These are phyloP conservation scores for Tortrix viridana DNA, from an alignment of 2,888 invertebrate genomes.

Conservation along the genomic window DNA sequence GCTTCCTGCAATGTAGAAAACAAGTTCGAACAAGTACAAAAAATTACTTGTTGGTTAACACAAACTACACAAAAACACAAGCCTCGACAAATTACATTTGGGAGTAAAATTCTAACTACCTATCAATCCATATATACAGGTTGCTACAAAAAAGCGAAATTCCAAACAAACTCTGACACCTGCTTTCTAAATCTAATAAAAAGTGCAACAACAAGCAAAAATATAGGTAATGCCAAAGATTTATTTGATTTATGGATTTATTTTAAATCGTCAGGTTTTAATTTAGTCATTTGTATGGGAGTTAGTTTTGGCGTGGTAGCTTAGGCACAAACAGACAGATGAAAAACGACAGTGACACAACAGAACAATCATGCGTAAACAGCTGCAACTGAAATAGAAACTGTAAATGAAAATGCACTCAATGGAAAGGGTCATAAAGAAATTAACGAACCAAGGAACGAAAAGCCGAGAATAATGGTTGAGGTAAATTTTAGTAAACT, in stretches of 20 bases:
- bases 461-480: conserved; percentile 27
- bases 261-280: conserved; percentile 5
- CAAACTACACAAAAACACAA: conserved; percentile 10
- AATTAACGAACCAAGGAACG: conserved; percentile 4
- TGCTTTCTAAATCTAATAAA: conserved; percentile 4
- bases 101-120: conserved; percentile 14
- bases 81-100: conserved; percentile 2
- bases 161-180: conserved; percentile 11
- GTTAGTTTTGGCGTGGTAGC: conserved; percentile 56
- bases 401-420: not conserved
- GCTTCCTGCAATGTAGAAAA: conserved; percentile 60
- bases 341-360: conserved; percentile 43
- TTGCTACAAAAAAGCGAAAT: conserved; percentile 19
- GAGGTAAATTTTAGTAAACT: conserved; percentile 19
- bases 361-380: conserved; percentile 21
- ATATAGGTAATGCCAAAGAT: conserved; percentile 3
- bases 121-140: not conserved
- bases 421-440: conserved; percentile 1
- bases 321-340: conserved; percentile 59
- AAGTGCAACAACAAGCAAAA: conserved; percentile 25
- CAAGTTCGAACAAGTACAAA: not conserved
- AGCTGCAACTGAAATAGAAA: conserved; percentile 27
- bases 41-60: conserved; percentile 1
- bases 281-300: conserved; percentile 27
- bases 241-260: conserved; percentile 21